Evolutionary conservation across 2,113 vertebrate genomes (phyloP).

Genomic region (Micromys minutus): DNA sequence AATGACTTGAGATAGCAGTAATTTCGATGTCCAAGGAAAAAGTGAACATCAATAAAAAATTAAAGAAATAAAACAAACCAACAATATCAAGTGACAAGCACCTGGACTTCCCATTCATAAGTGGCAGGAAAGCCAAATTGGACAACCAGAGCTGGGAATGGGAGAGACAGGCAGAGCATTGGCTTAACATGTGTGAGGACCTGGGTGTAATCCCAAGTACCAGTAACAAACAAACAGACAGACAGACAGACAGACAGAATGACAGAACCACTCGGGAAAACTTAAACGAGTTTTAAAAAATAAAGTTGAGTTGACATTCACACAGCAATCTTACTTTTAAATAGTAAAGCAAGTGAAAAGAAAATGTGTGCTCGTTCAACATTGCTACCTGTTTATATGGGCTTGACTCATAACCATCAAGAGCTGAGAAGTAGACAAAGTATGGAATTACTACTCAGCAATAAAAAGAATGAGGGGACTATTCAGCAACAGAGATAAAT

Average conservation of each 20-base stretch:
- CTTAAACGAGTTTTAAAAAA: not conserved
- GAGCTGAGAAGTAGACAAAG: not conserved
- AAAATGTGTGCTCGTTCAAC: conserved; percentile 31
- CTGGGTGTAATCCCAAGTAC: not conserved
- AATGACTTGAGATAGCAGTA: not conserved
- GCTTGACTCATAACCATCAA: conserved; percentile 15
- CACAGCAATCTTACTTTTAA: not conserved
- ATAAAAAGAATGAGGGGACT: conserved; percentile 48
- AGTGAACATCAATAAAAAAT: not conserved
- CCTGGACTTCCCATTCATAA: not conserved
- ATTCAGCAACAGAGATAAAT: not conserved
- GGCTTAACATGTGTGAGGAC: not conserved
- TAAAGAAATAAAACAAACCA: not conserved
- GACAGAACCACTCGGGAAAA: not conserved
- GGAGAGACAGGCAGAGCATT: not conserved
- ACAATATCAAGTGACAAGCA: not conserved
- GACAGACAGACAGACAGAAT: not conserved
- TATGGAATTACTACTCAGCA: conserved; percentile 35
- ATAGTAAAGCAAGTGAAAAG: conserved; percentile 2
- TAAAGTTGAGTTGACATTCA: conserved; percentile 32
- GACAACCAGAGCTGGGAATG: not conserved
- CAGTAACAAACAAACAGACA: no score
- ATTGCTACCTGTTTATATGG: conserved; percentile 10
- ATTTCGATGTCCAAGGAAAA: not conserved
- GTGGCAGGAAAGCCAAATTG: not conserved